Conservation (phyloP, 2,113 vertebrate genomes). For the Mixornis gularis region DNA sequence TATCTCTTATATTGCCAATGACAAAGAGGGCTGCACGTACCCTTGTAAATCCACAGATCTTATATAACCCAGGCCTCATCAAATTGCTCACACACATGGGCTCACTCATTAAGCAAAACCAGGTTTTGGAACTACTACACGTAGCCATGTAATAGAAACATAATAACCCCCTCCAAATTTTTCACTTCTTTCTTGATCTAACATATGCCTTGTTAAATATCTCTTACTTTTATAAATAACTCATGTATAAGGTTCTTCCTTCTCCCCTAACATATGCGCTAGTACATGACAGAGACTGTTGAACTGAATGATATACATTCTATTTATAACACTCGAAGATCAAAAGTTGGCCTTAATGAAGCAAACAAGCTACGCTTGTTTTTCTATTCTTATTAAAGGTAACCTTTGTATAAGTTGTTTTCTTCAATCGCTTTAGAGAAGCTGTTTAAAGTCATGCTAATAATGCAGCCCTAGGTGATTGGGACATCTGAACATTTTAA, state of each 20-base stretch:
- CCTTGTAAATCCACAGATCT: neutral
- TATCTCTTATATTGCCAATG: neutral
- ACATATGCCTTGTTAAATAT: neutral
- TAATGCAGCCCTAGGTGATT: constrained; percentile 30
- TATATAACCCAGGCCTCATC: neutral
- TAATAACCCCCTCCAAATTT: neutral
- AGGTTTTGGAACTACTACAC: neutral
- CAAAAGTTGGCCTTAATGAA: constrained; percentile 19
- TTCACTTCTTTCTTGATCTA: neutral
- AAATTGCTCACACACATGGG: neutral
- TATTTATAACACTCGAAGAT: constrained; percentile 30
- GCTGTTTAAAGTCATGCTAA: constrained; percentile 23
- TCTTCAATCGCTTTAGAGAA: constrained; percentile 25
- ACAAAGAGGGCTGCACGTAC: neutral
- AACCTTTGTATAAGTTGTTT: constrained; percentile 2
- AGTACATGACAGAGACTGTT: neutral
- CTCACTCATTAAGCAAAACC: neutral
- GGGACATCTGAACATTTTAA: constrained; percentile 20
- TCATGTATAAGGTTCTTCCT: neutral
- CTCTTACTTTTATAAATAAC: neutral
- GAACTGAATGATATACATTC: neutral
- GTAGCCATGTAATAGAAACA: neutral
- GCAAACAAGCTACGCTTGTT: constrained; percentile 1
- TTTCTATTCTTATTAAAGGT: constrained; percentile 41
- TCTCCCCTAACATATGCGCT: neutral